Base-by-base conservation (phyloP, 2,797 vertebrate genomes). In the Leptoclinus maculatus region DNA sequence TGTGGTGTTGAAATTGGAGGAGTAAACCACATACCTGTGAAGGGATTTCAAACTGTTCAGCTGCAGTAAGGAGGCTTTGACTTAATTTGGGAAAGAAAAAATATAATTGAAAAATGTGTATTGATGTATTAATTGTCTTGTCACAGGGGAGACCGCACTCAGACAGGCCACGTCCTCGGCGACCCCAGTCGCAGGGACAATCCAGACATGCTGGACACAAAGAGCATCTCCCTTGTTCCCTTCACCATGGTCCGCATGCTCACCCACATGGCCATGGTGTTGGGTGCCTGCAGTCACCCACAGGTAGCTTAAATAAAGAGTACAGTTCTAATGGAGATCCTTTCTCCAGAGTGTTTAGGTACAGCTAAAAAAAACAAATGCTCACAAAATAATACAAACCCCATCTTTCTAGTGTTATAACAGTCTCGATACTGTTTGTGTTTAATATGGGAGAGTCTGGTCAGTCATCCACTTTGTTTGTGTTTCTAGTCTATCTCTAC, bases 181-280 rank as follows among this genome's bases (percentile, higher is more conserved):
- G 56, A 86, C 14, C 87, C 94, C 0, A 0, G 17, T 0, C 89
- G 89, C 7, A 94, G 95, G 10, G 93, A 74, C 87, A 92, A 90
- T 4, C 64, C 89, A 1, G 90, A 79, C 29, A 94, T 94, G 79
- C 60, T 87, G 53, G 95, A 96, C 64, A 97, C 98, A 29, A 95
- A 98, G 76, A 79, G 82, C 71, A 80, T 97, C 80, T 88, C 97
- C 13, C 95, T 95, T 0, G 91, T 91, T 41, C 94, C 89, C 69
- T 97, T 98, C 41, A 60, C 92, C 43, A 75, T 98, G 23, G 64
- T 96, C 19, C 96, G 97, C 32, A 78, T 97, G 82, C 88, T 99
- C 80, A 97, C 97, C 0, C 98, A 99, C 83, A 66, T 97, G 88
- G 82, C 97, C 0, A 95, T 99, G 97, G 69, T 98, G 51, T 76